These are phyloP conservation scores for Ptychobarbus kaznakovi DNA, from an alignment of 2,797 vertebrate species.

Conservation along the genomic window DNA sequence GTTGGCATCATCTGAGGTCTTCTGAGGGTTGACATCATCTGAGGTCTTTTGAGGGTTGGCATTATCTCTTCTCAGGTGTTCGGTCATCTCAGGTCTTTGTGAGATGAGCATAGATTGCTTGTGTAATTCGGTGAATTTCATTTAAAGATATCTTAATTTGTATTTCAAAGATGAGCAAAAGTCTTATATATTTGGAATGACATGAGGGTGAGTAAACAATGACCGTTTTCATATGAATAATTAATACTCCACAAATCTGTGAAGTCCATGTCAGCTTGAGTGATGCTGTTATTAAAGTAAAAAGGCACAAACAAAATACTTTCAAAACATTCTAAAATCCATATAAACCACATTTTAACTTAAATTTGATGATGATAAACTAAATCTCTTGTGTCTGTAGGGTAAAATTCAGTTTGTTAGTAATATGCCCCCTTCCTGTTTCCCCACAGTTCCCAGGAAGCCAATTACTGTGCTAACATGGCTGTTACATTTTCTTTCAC, in stretches of 20 bases:
- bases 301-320: neutral
- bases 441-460: constrained; percentile 38
- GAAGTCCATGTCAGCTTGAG: neutral
- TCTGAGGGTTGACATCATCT: no score
- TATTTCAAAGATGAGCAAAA: neutral
- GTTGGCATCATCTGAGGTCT: no score
- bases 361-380: neutral
- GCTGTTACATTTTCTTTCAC: constrained; percentile 13
- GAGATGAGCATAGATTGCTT: no score
- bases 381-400: neutral
- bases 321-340: neutral
- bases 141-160: neutral
- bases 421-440: constrained; percentile 1
- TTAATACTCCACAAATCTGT: neutral
- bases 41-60: no score
- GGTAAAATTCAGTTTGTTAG: neutral
- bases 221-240: neutral
- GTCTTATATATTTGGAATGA: neutral
- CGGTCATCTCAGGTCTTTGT: no score
- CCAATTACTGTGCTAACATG: constrained; percentile 41
- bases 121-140: neutral
- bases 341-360: neutral
- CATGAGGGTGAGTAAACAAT: neutral
- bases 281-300: neutral
- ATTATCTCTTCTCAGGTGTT: no score